Base-by-base conservation (phyloP, 2,797 vertebrate species). In the Acanthopagrus latus region DNA sequence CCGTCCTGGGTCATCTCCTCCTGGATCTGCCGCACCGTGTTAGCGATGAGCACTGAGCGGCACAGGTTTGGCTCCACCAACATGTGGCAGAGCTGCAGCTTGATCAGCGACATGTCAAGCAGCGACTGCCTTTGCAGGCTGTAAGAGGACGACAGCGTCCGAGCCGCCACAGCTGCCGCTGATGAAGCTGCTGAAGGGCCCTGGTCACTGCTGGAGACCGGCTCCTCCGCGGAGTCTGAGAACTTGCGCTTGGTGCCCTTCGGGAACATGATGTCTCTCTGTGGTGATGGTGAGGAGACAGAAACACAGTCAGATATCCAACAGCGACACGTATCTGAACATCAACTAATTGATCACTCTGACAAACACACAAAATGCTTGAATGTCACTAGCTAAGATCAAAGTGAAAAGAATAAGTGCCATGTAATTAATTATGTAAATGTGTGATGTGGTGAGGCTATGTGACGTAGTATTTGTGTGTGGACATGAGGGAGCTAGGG, bases 11-110 rank as follows among this genome's bases (percentile, higher is more conserved):
- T 97, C 98, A 99, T 99, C 91, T 99, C 98, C 84, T 98, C 97
- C 91, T 98, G 98, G 81, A 99, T 98, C 94, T 99, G 98, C 70
- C 98, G 96, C 63, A 99, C 98, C 0, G 98, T 99, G 95, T 99
- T 99, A 81, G 98, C 98, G 4, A 99, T 99, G 71, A 99, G 98
- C 71, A 99, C 98, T 0, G 98, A 99, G 47, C 98, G 97, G 88
- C 98, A 99, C 64, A 99, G 96, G 91, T 97, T 97, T 56, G 98
- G 97, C 83, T 99, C 98, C 50, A 97, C 97, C 91, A 99, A 94
- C 97, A 98, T 97, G 95, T 99, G 98, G 91, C 98, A 99, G 38
- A 99, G 95, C 93, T 99, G 98, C 85, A 99, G 96, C 91, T 99
- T 99, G 88, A 99, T 97, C 81, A 99, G 94, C 23, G 98, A 99